A percentile compares a stretch with the other conserved stretches of the same genome.
Evolutionary conservation across 2,888 invertebrate species (phyloP).

Genomic region (Limnephilus lunatus): DNA sequence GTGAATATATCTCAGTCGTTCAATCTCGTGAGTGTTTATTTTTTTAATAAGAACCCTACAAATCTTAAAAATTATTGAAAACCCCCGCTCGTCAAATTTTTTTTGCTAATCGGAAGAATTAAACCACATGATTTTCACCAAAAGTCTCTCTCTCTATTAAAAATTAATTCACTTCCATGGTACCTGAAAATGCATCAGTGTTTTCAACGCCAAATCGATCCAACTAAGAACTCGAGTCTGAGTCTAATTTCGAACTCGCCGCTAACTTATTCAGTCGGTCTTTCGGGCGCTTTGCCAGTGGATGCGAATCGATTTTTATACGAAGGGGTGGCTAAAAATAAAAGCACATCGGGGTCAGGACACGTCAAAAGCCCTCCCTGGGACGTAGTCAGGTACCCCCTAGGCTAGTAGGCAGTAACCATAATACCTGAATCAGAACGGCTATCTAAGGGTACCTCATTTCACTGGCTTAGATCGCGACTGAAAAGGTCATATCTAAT

Average conservation of each 20-base stretch:
- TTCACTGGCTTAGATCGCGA: neutral
- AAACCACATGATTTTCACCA: too few relatives aligned
- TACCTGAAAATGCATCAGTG: neutral
- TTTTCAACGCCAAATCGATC: neutral
- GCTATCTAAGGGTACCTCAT: neutral
- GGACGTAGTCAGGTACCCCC: neutral
- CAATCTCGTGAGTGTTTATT: too few relatives aligned
- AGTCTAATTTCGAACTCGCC: neutral
- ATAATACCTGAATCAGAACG: neutral
- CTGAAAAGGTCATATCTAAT: neutral
- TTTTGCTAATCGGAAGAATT: too few relatives aligned
- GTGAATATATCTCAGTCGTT: too few relatives aligned
- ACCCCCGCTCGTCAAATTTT: too few relatives aligned
- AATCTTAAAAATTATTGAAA: too few relatives aligned
- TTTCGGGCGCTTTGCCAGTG: conserved; percentile 40
- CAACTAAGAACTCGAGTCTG: neutral
- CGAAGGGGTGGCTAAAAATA: conserved; percentile 48
- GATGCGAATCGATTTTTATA: conserved; percentile 47
- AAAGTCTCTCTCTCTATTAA: too few relatives aligned
- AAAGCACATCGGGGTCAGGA: conserved; percentile 43
- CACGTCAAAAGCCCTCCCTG: conserved; percentile 39
- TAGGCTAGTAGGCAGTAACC: neutral
- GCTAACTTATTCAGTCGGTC: conserved; percentile 2
- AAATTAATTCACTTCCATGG: neutral
- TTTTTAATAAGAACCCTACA: too few relatives aligned